Base-by-base conservation (phyloP, 2,113 vertebrate species). In the Merops nubicus region DNA sequence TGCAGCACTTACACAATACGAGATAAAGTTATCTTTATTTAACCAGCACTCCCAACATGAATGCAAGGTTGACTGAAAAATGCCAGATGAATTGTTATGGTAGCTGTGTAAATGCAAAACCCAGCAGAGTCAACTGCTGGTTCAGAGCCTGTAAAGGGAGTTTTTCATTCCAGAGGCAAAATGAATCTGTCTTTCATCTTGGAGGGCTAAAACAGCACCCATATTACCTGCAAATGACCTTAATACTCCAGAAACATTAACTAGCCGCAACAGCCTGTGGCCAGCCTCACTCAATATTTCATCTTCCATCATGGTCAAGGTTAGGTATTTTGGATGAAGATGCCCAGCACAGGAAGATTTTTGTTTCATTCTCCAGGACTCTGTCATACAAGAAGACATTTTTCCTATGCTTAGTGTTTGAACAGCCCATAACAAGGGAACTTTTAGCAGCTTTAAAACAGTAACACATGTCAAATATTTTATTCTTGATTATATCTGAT, bases 1-100 rank as follows among this genome's bases (percentile, higher is more conserved):
- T 86, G 64, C 75, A 91, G 70, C 72, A 84, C 59, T 93, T 86
- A 69, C 63, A 81, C 79, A 91, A 62, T 36, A 47, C 1, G 9
- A 85, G 79, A 90, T n/a, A 90, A 50, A 85, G 59, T 74, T 93
- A 95, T 88, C 91, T 95, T 85, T 91, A 78, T 95, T 96, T 95
- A 94, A 87, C 51, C 91, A 94, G 75, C 56, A 60, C 34, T 69
- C 40, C 70, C 70, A 94, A 74, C 21, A 74, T 54, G 64, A 93
- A 92, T 77, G 62, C 36, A 84, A 85, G 87, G 83, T 59, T 73
- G 76, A 85, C 65, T 85, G 40, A 91, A 78, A 91, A 85, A 60
- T 74, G 92, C 81, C 88, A 92, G 93, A 91, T 85, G 80, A 86
- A 79, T 79, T 92, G 73, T 65, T 78, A 40, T 74, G 40, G 88